Conservation (phyloP, 2,888 invertebrate genomes). For the Melipona bicolor region DNA sequence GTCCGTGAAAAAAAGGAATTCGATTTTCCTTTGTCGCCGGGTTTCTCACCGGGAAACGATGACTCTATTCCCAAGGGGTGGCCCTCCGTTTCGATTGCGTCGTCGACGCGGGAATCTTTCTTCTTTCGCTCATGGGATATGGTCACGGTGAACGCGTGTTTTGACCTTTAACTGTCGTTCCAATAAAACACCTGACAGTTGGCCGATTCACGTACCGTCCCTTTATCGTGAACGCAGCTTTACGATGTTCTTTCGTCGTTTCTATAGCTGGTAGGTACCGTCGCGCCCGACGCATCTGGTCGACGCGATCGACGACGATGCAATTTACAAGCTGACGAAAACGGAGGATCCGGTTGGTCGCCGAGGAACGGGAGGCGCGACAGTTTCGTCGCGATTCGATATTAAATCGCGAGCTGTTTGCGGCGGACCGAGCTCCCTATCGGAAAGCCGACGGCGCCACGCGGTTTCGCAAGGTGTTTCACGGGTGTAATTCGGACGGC, state of each 20-base stretch:
- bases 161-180: too few relatives aligned
- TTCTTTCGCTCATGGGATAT: neutral
- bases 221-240: neutral
- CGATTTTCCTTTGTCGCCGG: conserved; percentile 57
- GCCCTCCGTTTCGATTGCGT: conserved; percentile 2
- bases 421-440: conserved; percentile 51
- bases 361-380: neutral
- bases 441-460: conserved; percentile 37
- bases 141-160: neutral
- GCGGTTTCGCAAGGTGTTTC: conserved; percentile 66
- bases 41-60: conserved; percentile 49
- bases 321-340: conserved; percentile 18
- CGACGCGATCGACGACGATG: neutral
- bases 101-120: conserved; percentile 18
- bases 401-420: conserved; percentile 52
- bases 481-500: conserved; percentile 63
- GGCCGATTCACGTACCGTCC: too few relatives aligned
- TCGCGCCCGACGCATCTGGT: neutral
- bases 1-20: conserved; percentile 40
- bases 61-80: conserved; percentile 40
- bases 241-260: neutral
- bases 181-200: too few relatives aligned
- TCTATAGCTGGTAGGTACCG: neutral
- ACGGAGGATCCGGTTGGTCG: conserved; percentile 3
- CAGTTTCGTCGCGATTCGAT: conserved; percentile 15